Percentiles rank a stretch among this genome's conserved stretches.
Conservation (phyloP, 2,113 vertebrate species). For the Anguilla rostrata region DNA sequence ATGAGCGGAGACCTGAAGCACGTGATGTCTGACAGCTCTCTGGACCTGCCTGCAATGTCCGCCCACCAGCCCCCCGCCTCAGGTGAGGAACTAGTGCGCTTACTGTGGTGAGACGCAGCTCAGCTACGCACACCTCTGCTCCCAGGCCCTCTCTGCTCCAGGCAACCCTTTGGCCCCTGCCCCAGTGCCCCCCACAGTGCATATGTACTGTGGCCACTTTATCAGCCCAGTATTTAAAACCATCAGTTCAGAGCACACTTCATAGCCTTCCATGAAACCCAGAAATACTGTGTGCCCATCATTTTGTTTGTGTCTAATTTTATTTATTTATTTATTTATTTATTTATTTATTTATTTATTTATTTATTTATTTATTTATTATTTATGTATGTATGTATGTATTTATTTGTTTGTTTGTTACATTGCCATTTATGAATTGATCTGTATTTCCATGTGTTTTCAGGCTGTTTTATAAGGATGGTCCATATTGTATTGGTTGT, state of each 20-base stretch:
- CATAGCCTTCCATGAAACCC: slow-evolving; percentile 15
- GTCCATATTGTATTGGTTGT: slow-evolving; percentile 2
- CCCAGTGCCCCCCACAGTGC: background rate
- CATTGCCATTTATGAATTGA: background rate
- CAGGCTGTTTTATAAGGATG: background rate
- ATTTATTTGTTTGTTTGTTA: slow-evolving; percentile 17
- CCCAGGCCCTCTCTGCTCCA: slow-evolving; percentile 32
- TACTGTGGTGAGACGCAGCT: slow-evolving; percentile 85
- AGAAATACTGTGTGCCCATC: slow-evolving; percentile 10
- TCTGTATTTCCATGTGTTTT: slow-evolving; percentile 11
- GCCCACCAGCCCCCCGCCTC: slow-evolving; percentile 93
- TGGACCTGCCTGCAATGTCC: slow-evolving; percentile 96
- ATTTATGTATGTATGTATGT: slow-evolving; percentile 1
- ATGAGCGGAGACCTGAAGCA: slow-evolving; percentile 97
- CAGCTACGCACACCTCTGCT: slow-evolving; percentile 35
- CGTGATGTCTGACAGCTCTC: slow-evolving; percentile 98
- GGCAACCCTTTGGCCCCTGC: background rate
- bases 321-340: slow-evolving; percentile 8
- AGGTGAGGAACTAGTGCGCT: slow-evolving; percentile 99
- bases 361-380: slow-evolving; percentile 40
- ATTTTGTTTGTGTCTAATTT: slow-evolving; percentile 31
- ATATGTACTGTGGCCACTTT: background rate
- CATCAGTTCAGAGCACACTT: background rate
- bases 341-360: slow-evolving; percentile 43
- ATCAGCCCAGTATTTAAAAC: slow-evolving; percentile 10